A percentile compares a stretch with the other conserved stretches of the same genome.
phyloP scores from a whole-genome alignment of 2,797 vertebrate species.

The Phalanger gymnotis region DNA sequence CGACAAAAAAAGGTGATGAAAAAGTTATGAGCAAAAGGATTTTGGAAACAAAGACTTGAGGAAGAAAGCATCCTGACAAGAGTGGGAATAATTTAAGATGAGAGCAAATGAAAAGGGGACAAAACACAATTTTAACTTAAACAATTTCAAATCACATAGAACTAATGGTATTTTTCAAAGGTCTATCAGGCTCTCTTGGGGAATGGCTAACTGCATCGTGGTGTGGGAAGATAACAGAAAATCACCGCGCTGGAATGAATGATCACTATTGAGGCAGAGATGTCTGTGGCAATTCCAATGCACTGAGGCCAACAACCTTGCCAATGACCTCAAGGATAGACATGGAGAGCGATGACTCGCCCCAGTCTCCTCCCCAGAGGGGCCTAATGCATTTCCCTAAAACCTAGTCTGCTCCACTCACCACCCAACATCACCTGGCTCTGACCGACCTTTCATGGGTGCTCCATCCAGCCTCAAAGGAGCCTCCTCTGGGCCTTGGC shows the following conservation, averaged over 20 bases:
- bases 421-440: too few species aligned
- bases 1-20: background rate
- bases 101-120: background rate
- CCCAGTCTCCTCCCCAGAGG: background rate
- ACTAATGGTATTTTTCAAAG: background rate
- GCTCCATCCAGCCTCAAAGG: too few species aligned
- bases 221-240: background rate
- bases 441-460: too few species aligned
- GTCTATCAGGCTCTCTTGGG: background rate
- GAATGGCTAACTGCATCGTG: background rate
- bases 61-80: background rate
- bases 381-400: background rate
- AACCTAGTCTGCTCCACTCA: background rate
- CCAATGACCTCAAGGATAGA: background rate
- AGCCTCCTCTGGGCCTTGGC: background rate
- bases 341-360: background rate
- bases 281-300: rapidly evolving
- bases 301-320: background rate
- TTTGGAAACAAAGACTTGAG: background rate
- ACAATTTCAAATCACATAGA: background rate
- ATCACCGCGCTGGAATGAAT: background rate
- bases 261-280: too few species aligned
- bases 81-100: background rate
- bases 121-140: background rate
- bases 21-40: background rate